phyloP scores from a whole-genome alignment of 2,113 vertebrate species.

The Bolborhynchus lineola region DNA sequence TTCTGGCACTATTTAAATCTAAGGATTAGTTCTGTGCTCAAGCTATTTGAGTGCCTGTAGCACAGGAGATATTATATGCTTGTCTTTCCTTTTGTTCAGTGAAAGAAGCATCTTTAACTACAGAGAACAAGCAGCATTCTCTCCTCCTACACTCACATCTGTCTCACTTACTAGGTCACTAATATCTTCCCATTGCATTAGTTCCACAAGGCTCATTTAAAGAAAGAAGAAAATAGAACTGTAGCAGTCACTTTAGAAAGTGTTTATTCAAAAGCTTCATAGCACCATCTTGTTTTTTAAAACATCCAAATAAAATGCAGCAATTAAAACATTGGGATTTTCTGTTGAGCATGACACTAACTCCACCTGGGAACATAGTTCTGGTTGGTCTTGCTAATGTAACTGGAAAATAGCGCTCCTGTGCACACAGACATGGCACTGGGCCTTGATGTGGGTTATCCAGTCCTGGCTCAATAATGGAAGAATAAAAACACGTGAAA shows the following conservation, averaged over 20 bases:
- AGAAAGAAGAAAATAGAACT: neutral
- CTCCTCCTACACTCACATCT: neutral
- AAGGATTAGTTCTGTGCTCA: neutral
- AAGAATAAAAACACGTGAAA: conserved; percentile 47
- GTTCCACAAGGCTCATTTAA: neutral
- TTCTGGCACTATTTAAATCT: neutral
- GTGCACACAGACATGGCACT: conserved; percentile 35
- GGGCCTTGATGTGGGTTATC: neutral
- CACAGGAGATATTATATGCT: too few species aligned
- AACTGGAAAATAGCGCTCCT: conserved; percentile 23
- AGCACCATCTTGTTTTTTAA: conserved; percentile 80
- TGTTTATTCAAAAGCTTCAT: conserved; percentile 83
- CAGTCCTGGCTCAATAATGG: neutral
- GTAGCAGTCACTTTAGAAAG: conserved; percentile 71
- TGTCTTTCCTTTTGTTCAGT: neutral
- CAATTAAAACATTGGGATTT: conserved; percentile 56
- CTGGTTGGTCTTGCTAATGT: conserved; percentile 42
- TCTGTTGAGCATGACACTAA: conserved; percentile 36
- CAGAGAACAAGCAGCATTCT: neutral
- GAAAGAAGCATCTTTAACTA: neutral
- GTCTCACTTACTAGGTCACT: neutral
- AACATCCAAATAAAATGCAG: conserved; percentile 70
- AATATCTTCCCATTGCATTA: neutral
- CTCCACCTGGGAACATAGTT: conserved; percentile 34
- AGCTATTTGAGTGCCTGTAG: neutral